Percentiles rank a stretch among this genome's conserved stretches.
Evolutionary conservation across 2,113 vertebrate genomes (phyloP).

Genomic region (Eurystomus gularis): DNA sequence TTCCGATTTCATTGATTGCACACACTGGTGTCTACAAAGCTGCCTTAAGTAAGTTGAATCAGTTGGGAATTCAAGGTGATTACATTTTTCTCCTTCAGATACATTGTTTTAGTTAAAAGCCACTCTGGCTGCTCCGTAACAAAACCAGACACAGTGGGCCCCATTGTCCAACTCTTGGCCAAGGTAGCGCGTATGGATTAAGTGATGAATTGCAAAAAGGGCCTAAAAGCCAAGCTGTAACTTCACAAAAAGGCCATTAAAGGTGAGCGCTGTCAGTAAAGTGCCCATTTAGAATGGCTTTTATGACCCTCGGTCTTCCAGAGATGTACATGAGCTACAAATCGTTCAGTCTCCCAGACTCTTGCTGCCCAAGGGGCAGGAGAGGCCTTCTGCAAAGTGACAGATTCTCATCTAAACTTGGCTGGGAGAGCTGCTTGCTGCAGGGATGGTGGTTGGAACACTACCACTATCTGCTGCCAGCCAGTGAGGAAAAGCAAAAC

Average conservation of each 20-base stretch:
- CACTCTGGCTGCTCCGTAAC: constrained; percentile 32
- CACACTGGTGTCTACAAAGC: background rate
- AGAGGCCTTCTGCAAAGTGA: background rate
- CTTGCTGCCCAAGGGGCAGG: background rate
- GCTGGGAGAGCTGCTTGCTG: background rate
- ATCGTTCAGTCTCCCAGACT: background rate
- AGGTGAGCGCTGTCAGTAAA: constrained; percentile 52
- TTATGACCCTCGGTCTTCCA: constrained; percentile 19
- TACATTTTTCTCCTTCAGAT: constrained; percentile 44
- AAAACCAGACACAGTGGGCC: constrained; percentile 37
- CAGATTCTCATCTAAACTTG: background rate
- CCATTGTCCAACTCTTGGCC: constrained; percentile 50
- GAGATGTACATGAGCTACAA: background rate
- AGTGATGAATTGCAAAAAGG: constrained; percentile 63
- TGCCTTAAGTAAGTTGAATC: constrained; percentile 27
- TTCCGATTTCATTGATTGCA: constrained; percentile 41
- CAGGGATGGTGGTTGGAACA: background rate
- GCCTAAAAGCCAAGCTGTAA: constrained; percentile 61
- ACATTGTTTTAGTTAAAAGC: constrained; percentile 65
- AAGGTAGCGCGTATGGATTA: constrained; percentile 44
- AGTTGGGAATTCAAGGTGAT: constrained; percentile 50
- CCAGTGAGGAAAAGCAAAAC: background rate
- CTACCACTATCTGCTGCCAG: background rate
- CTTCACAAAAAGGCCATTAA: constrained; percentile 66
- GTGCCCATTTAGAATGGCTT: constrained; percentile 59